Conservation (phyloP, 2,888 invertebrate genomes). For the Ypsolopha scabrella region DNA sequence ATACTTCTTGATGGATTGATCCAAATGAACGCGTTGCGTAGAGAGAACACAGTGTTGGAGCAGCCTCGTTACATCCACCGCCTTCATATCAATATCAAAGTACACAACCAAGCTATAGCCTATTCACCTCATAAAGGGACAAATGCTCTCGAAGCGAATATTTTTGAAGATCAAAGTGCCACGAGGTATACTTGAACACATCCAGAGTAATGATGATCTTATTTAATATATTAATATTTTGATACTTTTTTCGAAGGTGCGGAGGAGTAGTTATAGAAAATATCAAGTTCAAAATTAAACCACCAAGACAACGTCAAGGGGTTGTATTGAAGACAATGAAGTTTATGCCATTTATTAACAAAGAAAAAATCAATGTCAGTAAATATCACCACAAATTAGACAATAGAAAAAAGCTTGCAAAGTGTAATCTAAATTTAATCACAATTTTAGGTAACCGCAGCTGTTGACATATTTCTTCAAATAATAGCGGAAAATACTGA, state of each 20-base stretch:
- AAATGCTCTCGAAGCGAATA: neutral
- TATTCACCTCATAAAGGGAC: neutral
- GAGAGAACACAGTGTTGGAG: conserved; percentile 42
- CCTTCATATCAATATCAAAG: neutral
- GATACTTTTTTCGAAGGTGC: conserved; percentile 12
- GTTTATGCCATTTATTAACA: conserved; percentile 14
- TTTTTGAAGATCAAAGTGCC: neutral
- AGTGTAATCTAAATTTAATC: neutral
- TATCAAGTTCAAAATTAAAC: conserved; percentile 11
- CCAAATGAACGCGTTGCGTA: conserved; percentile 69
- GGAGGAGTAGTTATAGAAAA: conserved; percentile 15
- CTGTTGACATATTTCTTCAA: conserved; percentile 13
- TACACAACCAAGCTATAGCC: neutral
- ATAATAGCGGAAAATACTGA: conserved; percentile 15
- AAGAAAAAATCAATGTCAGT: conserved; percentile 13
- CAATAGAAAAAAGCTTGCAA: no score
- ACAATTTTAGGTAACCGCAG: conserved; percentile 12
- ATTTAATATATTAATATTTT: neutral
- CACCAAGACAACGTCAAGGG: conserved; percentile 3
- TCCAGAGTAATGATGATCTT: neutral
- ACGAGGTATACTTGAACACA: neutral
- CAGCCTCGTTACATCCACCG: conserved; percentile 59
- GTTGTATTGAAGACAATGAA: conserved; percentile 10
- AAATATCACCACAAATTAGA: neutral
- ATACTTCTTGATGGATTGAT: conserved; percentile 82